These are phyloP conservation scores for Globia sparganii DNA, from an alignment of 2,888 invertebrate species.

Conservation along the genomic window DNA sequence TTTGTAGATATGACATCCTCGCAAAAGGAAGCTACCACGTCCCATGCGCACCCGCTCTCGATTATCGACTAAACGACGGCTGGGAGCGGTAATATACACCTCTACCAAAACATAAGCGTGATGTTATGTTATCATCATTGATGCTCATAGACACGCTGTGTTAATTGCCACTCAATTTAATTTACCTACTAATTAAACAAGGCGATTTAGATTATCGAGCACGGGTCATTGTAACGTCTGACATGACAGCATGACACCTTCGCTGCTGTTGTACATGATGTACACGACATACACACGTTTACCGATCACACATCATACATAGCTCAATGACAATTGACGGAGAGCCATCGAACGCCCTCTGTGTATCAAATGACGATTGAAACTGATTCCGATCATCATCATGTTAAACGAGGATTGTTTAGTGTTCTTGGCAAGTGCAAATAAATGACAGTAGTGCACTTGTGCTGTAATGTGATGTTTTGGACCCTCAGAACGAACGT, in stretches of 20 bases:
- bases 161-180: not conserved
- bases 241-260: slow-evolving; percentile 28
- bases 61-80: too few species aligned
- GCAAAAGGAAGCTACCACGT: too few species aligned
- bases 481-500: not conserved
- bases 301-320: not conserved
- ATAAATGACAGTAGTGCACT: slow-evolving; percentile 14
- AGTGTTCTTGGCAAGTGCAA: slow-evolving; percentile 10
- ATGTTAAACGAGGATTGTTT: slow-evolving; percentile 30
- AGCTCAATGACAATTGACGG: slow-evolving; percentile 33
- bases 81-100: not conserved
- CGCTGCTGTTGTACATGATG: not conserved
- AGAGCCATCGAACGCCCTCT: slow-evolving; percentile 32
- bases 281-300: slow-evolving; percentile 22
- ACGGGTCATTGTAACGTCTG: not conserved
- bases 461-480: slow-evolving; percentile 15
- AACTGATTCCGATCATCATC: slow-evolving; percentile 53
- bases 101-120: not conserved
- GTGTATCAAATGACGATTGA: slow-evolving; percentile 56
- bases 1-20: too few species aligned
- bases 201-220: not conserved
- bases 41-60: too few species aligned
- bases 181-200: not conserved
- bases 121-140: not conserved
- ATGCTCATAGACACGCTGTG: not conserved